Evolutionary conservation across 2,797 vertebrate species (phyloP).

Genomic region (Calcarius lapponicus): DNA sequence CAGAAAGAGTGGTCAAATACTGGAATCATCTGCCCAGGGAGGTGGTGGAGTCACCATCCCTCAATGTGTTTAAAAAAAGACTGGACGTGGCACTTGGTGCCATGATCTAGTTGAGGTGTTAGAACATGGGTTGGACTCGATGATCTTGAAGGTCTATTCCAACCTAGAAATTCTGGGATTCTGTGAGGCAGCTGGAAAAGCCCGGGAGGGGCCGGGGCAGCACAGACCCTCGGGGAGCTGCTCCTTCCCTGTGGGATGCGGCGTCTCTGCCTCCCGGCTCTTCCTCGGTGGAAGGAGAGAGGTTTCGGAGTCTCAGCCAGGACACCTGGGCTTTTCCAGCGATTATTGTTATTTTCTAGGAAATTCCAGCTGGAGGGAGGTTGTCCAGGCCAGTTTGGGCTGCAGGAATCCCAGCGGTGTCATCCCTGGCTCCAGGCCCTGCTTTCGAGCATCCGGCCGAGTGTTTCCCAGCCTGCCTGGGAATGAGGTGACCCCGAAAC

Average conservation of each 20-base stretch:
- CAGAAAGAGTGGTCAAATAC: too few relatives aligned
- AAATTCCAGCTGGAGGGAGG: conserved; percentile 18
- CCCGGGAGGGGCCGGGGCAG: accelerated
- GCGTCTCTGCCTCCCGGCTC: background rate
- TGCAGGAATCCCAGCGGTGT: background rate
- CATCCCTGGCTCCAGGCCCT: background rate
- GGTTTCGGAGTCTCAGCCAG: background rate
- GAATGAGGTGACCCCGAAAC: background rate
- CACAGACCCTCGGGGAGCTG: accelerated
- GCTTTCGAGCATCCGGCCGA: background rate
- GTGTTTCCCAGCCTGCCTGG: background rate
- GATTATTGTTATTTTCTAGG: background rate
- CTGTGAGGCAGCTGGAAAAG: accelerated
- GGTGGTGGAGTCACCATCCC: too few relatives aligned
- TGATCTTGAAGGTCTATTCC: too few relatives aligned
- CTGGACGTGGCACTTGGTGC: too few relatives aligned
- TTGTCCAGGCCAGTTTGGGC: background rate
- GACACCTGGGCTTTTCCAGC: background rate
- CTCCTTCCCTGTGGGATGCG: accelerated
- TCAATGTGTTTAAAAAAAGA: too few relatives aligned
- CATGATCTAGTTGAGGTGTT: too few relatives aligned
- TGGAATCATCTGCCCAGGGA: too few relatives aligned
- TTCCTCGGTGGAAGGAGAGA: background rate
- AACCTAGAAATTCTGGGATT: too few relatives aligned
- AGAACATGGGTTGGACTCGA: too few relatives aligned